Evolutionary conservation across 2,888 invertebrate genomes (phyloP), one percentile per base, ranked within the genome.

Genomic region (Drosophila nigricruria): DNA sequence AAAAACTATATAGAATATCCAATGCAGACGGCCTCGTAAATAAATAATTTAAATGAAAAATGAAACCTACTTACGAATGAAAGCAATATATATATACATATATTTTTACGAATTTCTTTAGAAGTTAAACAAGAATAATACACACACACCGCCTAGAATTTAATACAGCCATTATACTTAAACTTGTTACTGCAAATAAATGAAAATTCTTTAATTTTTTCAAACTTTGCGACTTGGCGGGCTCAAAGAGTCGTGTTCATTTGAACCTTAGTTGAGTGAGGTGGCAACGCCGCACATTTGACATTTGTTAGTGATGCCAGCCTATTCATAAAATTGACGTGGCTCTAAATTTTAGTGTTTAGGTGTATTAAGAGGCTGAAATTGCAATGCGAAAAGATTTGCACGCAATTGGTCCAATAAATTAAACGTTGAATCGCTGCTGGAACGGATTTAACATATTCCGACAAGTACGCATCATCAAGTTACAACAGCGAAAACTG

Each of bases 81-180:
- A 62, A 45, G 70, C 53, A 42, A 63, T 53, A 64, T 47, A 63
- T 53, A 64, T 47, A 62, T 54, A 79, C 38, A 54, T 81, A 72
- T 81, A 79, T 84, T 83, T 84, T 82, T 80, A 82, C 70, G 77
- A 88, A 70, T 76, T 87, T 73, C 64, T 75, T 82, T 53, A 63
- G 42, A 60, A 59, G 49, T 57, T 61, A 74, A 58, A 54, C 25
- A 42, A 25, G 64, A 60, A 27, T 12, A 60, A 38, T 25, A 36
- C 23, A 30, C 36, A 63, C 49, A 63, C 53, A 34, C 53, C 47
- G 58, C 32, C 61, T 79, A 59, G 71, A 62, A 64, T 71, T 71
- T 74, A 79, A 74, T 66, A 53, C 49, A 59, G 68, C 69, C 67
- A 74, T 77, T 71, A 70, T 73, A 77, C 62, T 52, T 73, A 81